These are phyloP conservation scores for Apamea monoglypha DNA, from an alignment of 2,888 invertebrate genomes.

Conservation along the genomic window DNA sequence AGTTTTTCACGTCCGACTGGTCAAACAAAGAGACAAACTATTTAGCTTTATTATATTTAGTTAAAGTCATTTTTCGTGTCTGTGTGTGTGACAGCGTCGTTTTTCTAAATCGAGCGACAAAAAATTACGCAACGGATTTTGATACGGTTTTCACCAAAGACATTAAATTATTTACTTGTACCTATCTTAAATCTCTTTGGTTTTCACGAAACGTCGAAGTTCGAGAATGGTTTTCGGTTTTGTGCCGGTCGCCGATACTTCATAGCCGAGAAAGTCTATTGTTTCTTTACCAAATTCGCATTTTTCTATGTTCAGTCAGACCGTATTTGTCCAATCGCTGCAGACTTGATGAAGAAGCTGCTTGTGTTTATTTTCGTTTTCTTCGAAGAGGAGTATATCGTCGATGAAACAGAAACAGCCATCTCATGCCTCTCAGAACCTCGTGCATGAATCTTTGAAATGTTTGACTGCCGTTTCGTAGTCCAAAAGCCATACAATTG, in stretches of 20 bases:
- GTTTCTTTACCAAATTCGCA: slow-evolving; percentile 11
- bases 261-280: slow-evolving; percentile 38
- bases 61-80: too few relatives aligned
- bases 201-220: background rate
- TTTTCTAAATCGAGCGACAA: too few relatives aligned
- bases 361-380: background rate
- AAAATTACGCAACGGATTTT: too few relatives aligned
- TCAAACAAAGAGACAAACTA: too few relatives aligned
- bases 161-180: too few relatives aligned
- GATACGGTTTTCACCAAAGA: too few relatives aligned
- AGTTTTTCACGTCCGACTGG: too few relatives aligned
- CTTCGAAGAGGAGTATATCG: background rate
- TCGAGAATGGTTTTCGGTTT: slow-evolving; percentile 3
- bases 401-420: slow-evolving; percentile 4
- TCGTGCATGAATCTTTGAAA: slow-evolving; percentile 26
- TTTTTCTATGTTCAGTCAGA: slow-evolving; percentile 9
- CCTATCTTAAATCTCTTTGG: too few relatives aligned
- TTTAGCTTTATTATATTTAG: too few relatives aligned
- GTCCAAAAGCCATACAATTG: slow-evolving; percentile 9
- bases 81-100: too few relatives aligned
- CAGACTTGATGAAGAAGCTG: slow-evolving; percentile 6
- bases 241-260: slow-evolving; percentile 38
- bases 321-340: slow-evolving; percentile 12
- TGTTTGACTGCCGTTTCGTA: slow-evolving; percentile 17
- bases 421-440: slow-evolving; percentile 5